A percentile compares a stretch with the other conserved stretches of the same genome.
phyloP scores from a whole-genome alignment of 2,113 vertebrate genomes.

The Lanius collurio region DNA sequence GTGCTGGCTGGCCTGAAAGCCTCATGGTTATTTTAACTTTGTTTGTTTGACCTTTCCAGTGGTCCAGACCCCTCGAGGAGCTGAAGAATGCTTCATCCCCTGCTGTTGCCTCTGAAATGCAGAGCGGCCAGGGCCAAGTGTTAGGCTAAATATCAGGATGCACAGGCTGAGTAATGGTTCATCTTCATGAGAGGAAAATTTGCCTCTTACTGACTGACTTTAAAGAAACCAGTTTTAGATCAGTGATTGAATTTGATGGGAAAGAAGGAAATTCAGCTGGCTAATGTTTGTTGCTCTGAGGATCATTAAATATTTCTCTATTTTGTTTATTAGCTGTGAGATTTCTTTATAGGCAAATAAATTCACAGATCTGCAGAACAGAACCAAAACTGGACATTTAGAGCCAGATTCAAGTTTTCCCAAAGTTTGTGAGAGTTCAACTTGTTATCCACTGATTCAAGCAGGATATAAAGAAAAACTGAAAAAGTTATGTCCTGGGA shows the following conservation, averaged over 20 bases:
- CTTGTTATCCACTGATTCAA: neutral
- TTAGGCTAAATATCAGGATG: neutral
- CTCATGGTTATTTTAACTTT: constrained; percentile 31
- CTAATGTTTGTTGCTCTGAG: neutral
- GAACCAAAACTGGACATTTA: neutral
- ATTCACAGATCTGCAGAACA: neutral
- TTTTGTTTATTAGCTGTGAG: neutral
- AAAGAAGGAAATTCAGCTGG: neutral
- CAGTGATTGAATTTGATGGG: neutral
- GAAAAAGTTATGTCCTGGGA: neutral
- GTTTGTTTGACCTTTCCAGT: constrained; percentile 43
- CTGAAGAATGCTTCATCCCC: neutral
- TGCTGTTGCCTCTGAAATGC: neutral
- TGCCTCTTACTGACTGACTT: neutral
- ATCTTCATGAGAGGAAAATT: neutral
- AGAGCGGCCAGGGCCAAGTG: neutral
- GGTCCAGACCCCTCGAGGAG: constrained; percentile 6
- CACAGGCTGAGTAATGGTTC: neutral
- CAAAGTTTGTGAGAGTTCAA: neutral
- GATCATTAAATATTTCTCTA: neutral
- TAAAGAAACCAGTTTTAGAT: neutral
- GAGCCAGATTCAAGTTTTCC: neutral
- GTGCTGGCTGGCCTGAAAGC: constrained; percentile 18
- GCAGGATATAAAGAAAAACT: neutral
- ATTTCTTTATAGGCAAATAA: neutral